Evolutionary conservation across 2,888 invertebrate species (phyloP).

Genomic region (Hanleya hanleyi): DNA sequence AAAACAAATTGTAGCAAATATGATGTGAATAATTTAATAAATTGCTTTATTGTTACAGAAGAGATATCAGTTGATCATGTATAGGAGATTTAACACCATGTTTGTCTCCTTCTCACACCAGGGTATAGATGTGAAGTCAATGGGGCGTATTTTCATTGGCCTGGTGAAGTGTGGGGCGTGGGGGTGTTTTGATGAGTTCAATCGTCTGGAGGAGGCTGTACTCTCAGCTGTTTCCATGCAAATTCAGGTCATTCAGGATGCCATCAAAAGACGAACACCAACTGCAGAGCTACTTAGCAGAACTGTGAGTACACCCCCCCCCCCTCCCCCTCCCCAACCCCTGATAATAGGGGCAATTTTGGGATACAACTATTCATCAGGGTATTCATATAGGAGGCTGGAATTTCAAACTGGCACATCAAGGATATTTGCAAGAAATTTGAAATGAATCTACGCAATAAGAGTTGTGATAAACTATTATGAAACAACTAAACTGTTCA

Average conservation of each 20-base stretch:
- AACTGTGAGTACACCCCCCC: constrained; percentile 66
- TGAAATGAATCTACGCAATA: too few species aligned
- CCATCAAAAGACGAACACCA: constrained; percentile 80
- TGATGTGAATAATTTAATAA: too few species aligned
- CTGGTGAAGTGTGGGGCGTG: constrained; percentile 89
- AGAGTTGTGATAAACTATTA: too few species aligned
- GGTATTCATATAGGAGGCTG: too few species aligned
- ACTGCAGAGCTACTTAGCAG: constrained; percentile 75
- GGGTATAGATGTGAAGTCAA: constrained; percentile 95
- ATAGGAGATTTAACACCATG: too few species aligned
- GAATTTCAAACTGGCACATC: not conserved
- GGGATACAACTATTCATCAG: too few species aligned
- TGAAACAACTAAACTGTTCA: too few species aligned
- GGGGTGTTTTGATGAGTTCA: constrained; percentile 99
- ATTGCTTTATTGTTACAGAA: too few species aligned
- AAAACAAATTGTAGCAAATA: too few species aligned
- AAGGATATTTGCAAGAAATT: not conserved
- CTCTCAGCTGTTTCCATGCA: constrained; percentile 96
- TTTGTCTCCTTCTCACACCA: too few species aligned
- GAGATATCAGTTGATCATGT: too few species aligned
- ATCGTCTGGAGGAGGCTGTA: constrained; percentile 94
- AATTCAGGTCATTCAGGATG: constrained; percentile 91
- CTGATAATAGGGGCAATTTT: too few species aligned
- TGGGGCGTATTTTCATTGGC: constrained; percentile 95
- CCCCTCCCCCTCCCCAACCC: not conserved